phyloP scores from a whole-genome alignment of 2,888 invertebrate species.

The Drosophila borealis region DNA sequence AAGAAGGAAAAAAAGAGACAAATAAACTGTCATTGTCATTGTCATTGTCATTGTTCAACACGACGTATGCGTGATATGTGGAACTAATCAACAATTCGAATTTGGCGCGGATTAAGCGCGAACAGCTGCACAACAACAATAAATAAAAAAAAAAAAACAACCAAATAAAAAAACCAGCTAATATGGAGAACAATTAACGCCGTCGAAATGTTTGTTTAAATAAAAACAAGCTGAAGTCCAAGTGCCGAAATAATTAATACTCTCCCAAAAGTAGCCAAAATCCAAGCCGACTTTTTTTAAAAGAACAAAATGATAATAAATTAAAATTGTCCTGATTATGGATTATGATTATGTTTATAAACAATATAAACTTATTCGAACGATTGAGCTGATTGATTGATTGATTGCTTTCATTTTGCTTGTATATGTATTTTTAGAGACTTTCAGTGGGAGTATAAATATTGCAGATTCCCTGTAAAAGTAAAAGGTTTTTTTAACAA shows the following conservation, averaged over 20 bases:
- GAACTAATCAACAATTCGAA: conserved; percentile 56
- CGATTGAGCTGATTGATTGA: no score
- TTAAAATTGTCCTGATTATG: no score
- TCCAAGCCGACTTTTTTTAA: no score
- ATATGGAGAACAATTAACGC: conserved; percentile 57
- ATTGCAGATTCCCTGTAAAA: no score
- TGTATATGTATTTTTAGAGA: no score
- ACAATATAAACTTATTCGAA: no score
- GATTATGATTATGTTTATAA: no score
- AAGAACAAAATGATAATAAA: no score
- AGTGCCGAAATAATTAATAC: not conserved
- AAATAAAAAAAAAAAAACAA: conserved; percentile 12
- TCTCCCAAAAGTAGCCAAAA: not conserved
- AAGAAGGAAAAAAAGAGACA: conserved; percentile 2
- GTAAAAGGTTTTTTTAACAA: no score
- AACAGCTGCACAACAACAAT: conserved; percentile 42
- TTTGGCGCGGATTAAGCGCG: conserved; percentile 39
- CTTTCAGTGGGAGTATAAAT: no score
- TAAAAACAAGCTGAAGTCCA: not conserved
- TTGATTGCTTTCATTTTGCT: no score
- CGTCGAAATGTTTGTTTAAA: conserved; percentile 53
- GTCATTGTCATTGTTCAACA: conserved; percentile 63
- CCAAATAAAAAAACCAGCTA: conserved; percentile 15
- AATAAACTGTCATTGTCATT: conserved; percentile 46
- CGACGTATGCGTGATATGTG: conserved; percentile 64